Evolutionary conservation across 2,888 invertebrate genomes (phyloP), one percentile per base, ranked within the genome.

Genomic region (Dascillus cervinus): DNA sequence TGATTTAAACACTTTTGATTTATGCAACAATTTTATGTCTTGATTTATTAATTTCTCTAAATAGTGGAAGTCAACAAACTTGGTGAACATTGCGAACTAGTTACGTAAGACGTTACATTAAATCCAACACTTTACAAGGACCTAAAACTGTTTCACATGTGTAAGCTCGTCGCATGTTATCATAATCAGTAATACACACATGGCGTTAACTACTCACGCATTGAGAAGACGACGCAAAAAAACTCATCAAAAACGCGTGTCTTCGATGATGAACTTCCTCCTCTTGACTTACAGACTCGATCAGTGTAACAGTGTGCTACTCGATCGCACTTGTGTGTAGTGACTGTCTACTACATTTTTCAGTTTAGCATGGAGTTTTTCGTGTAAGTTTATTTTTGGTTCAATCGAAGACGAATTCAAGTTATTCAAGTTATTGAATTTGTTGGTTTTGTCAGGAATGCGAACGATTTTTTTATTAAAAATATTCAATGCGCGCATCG

Each of bases 61-160:
- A 26, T 9, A 10, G 11, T 8, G 13, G 32, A 32, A 13, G 32
- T 32, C 32, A 32, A 32, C 26, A 32, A 32, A 32, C 32, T 32
- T 14, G 12, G 13, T 26, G 26, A 11, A 26, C 35, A 35, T 35
- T 35, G 30, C 31, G 24, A 31, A 31, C 19, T 8, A 10, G 23
- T 35, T 35, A 31, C 35, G 35, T 35, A 35, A 35, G 35, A 26
- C 30, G 3, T 12, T 10, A 4, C 8, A 15, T 14, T 15, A 4
- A 17, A 13, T 27, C 26, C 30, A 19, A 27, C 30, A 27, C 22
- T 32, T 25, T 22, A n/a, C 6, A 8, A 4, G 8, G 5, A 17
- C 8, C 21, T 38, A 26, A 37, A 38, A 31, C 38, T 34, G 25
- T 38, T 34, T 34, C 31, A 29, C 38, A 38, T 34, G 23, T 34